These are phyloP conservation scores for Monochamus saltuarius DNA, from an alignment of 1,140 invertebrate genomes.

Conservation along the genomic window DNA sequence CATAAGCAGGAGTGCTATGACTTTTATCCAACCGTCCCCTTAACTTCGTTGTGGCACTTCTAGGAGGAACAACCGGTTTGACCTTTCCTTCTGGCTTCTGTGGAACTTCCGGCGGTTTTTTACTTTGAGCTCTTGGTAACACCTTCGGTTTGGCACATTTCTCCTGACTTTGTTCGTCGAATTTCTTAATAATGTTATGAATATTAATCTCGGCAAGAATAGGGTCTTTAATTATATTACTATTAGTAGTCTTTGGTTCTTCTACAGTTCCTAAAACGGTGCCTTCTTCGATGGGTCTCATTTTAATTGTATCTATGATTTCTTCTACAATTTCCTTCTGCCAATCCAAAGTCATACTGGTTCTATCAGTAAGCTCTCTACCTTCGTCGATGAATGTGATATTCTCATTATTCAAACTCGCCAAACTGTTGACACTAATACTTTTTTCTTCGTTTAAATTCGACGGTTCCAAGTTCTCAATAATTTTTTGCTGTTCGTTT, in stretches of 20 bases:
- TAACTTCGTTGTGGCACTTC: constrained; percentile 45
- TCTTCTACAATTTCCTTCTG: constrained; percentile 47
- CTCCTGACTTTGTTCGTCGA: constrained; percentile 37
- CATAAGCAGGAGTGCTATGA: constrained; percentile 74
- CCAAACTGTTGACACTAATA: constrained; percentile 47
- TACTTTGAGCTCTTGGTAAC: constrained; percentile 35
- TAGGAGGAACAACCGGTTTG: constrained; percentile 46
- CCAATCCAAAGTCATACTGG: constrained; percentile 45
- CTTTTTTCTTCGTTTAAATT: constrained; percentile 47
- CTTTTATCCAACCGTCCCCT: constrained; percentile 70
- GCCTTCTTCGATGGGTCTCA: constrained; percentile 17
- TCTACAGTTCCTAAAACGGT: constrained; percentile 4
- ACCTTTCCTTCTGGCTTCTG: constrained; percentile 41
- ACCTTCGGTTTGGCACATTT: constrained; percentile 37
- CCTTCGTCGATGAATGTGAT: constrained; percentile 50
- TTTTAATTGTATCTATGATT: constrained; percentile 35
- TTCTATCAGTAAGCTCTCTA: constrained; percentile 47
- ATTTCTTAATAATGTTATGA: constrained; percentile 50
- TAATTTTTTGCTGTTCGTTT: constrained; percentile 17
- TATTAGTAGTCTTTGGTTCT: background rate
- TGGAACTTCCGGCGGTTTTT: constrained; percentile 47
- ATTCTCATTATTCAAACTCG: constrained; percentile 42
- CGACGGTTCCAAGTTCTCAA: constrained; percentile 7
- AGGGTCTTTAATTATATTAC: constrained; percentile 29
- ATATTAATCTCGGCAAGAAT: constrained; percentile 46